Evolutionary conservation across 2,888 invertebrate species (phyloP).

Genomic region (Tipula confusa): DNA sequence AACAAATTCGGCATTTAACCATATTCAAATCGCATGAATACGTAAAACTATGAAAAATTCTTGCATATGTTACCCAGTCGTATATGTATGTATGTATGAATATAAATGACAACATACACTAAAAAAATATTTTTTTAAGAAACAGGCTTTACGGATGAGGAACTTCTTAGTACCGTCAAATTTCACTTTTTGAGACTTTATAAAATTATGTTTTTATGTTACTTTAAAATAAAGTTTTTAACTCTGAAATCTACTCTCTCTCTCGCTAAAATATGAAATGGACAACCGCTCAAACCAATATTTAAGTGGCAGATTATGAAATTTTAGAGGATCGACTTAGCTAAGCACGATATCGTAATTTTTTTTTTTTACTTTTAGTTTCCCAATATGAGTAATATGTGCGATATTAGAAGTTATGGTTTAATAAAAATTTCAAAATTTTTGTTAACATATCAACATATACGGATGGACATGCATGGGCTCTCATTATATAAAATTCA

Average conservation of each 20-base stretch:
- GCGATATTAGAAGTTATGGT: neutral
- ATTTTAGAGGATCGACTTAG: no score
- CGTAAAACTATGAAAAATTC: neutral
- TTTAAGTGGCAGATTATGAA: neutral
- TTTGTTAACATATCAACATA: neutral
- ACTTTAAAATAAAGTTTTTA: neutral
- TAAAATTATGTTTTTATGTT: neutral
- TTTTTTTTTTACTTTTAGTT: neutral
- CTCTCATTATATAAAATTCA: no score
- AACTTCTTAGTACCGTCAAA: neutral
- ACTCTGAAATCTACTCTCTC: neutral
- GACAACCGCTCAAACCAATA: no score
- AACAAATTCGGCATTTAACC: neutral
- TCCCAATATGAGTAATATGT: neutral
- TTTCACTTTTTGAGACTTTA: constrained; percentile 27
- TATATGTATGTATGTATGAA: neutral
- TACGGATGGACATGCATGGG: neutral
- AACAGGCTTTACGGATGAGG: constrained; percentile 13
- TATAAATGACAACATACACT: neutral
- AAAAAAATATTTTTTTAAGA: neutral
- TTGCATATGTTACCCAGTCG: neutral
- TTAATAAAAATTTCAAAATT: neutral
- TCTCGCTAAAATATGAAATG: neutral
- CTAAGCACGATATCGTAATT: neutral
- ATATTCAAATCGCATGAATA: neutral